phyloP scores from a whole-genome alignment of 2,113 vertebrate species.

The Probosciger aterrimus region DNA sequence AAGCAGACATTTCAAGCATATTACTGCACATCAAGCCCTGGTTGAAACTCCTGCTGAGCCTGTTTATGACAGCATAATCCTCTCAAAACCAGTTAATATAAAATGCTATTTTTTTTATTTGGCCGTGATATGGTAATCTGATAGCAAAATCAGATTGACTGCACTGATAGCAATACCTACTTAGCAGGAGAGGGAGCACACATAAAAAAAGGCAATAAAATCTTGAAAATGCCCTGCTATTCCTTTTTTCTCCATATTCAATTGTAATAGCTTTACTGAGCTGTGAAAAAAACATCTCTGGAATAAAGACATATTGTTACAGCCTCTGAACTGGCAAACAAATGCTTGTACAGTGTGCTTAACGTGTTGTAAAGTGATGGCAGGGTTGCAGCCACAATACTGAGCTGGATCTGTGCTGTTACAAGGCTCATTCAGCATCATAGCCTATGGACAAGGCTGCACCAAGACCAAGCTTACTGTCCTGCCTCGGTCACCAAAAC shows the following conservation, averaged over 20 bases:
- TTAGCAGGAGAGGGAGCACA: neutral
- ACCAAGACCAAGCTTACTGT: neutral
- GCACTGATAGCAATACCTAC: constrained; percentile 6
- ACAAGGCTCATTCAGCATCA: neutral
- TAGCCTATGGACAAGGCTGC: neutral
- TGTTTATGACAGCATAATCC: constrained; percentile 65
- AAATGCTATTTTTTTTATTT: constrained; percentile 40
- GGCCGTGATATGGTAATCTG: neutral
- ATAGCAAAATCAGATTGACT: constrained; percentile 13
- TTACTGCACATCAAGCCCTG: neutral
- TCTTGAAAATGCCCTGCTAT: neutral
- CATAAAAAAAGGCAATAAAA: constrained; percentile 11
- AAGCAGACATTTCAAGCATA: constrained; percentile 16
- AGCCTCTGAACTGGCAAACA: constrained; percentile 1
- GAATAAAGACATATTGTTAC: constrained; percentile 18
- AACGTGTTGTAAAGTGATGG: neutral
- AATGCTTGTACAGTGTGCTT: neutral
- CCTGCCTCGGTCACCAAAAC: neutral
- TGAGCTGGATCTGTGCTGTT: neutral
- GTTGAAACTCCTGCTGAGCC: constrained; percentile 55
- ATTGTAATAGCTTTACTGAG: constrained; percentile 5
- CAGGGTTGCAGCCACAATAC: neutral
- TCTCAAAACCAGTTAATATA: constrained; percentile 42
- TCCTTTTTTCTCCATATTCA: neutral
- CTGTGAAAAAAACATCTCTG: neutral